Percentiles rank a stretch among this genome's conserved stretches.
phyloP scores from a whole-genome alignment of 2,797 vertebrate species.

The Leptodactylus fallax region DNA sequence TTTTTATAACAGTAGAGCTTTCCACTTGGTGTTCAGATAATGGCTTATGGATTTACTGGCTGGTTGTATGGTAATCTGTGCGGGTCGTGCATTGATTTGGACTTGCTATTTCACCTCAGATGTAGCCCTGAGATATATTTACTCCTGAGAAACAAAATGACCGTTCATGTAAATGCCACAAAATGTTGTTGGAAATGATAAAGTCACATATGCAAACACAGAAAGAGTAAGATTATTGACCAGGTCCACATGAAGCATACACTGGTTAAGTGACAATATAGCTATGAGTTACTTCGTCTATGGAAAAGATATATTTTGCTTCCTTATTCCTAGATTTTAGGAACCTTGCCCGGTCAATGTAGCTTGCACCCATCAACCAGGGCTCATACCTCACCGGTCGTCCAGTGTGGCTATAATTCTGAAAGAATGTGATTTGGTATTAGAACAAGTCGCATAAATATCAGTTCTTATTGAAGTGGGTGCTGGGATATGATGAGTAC shows the following conservation, averaged over 20 bases:
- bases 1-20: conserved; percentile 42
- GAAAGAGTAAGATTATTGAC: neutral
- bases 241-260: neutral
- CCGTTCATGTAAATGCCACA: neutral
- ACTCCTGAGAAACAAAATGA: conserved; percentile 3
- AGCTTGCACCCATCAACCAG: too few species aligned
- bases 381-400: too few species aligned
- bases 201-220: neutral
- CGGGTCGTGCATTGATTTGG: conserved; percentile 28
- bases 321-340: too few species aligned
- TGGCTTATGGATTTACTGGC: conserved; percentile 46
- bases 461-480: too few species aligned
- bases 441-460: neutral
- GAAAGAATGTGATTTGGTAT: neutral
- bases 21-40: conserved; percentile 47
- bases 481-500: too few species aligned
- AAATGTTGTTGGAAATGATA: neutral
- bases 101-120: conserved; percentile 16
- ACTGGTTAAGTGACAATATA: too few species aligned
- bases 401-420: neutral
- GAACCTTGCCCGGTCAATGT: too few species aligned
- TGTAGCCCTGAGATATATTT: conserved; percentile 16
- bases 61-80: conserved; percentile 27
- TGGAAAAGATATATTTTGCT: too few species aligned
- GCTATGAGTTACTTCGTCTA: too few species aligned